phyloP scores from a whole-genome alignment of 1,140 invertebrate genomes.

The Pseudomyrmex sp. region DNA sequence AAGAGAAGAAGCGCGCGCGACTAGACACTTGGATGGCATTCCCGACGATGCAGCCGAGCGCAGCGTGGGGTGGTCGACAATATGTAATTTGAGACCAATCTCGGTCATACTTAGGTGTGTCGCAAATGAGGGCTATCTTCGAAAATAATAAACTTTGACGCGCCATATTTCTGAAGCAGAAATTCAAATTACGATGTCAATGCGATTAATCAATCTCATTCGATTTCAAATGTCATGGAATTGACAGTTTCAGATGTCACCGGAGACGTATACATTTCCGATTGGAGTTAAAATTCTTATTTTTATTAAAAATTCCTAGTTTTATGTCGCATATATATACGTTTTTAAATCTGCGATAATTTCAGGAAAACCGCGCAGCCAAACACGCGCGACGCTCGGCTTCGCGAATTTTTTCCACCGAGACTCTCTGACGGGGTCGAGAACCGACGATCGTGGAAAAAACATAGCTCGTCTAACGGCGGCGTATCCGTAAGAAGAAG shows the following conservation, averaged over 20 bases:
- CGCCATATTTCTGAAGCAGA: neutral
- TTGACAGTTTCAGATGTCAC: too few species aligned
- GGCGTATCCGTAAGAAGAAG: constrained; percentile 63
- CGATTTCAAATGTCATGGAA: too few species aligned
- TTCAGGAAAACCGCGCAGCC: neutral
- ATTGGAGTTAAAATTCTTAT: too few species aligned
- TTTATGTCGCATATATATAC: too few species aligned
- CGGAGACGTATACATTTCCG: too few species aligned
- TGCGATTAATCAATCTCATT: neutral
- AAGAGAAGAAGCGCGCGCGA: constrained; percentile 44
- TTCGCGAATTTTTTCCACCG: constrained; percentile 13
- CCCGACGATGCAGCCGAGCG: neutral
- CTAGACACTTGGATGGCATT: constrained; percentile 63
- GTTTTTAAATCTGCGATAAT: too few species aligned
- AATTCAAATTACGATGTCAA: neutral
- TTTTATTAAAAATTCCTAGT: too few species aligned
- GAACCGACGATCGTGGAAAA: constrained; percentile 52
- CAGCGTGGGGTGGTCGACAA: constrained; percentile 8
- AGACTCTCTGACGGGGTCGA: constrained; percentile 47
- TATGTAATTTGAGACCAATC: constrained; percentile 67
- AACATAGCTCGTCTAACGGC: constrained; percentile 50
- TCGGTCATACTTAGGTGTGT: constrained; percentile 15
- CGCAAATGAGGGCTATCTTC: constrained; percentile 53
- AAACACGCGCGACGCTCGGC: neutral
- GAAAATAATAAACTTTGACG: constrained; percentile 62